phyloP scores from a whole-genome alignment of 2,113 vertebrate species.

The Cyprinodon brontotheroides region DNA sequence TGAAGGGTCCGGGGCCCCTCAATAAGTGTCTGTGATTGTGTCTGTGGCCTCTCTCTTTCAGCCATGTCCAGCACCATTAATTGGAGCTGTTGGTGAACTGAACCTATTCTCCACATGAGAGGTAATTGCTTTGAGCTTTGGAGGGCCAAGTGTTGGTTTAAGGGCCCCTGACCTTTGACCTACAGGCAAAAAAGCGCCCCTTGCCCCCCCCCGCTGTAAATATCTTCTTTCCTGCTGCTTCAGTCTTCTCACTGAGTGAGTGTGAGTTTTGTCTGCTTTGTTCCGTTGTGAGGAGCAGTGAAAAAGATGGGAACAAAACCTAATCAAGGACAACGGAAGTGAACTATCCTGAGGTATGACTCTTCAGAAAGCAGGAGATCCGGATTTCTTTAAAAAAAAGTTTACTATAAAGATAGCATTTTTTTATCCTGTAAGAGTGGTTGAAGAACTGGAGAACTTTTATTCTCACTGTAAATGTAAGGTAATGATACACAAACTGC shows the following conservation, averaged over 20 bases:
- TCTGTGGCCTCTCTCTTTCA: conserved; percentile 56
- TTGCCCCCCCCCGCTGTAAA: conserved; percentile 30
- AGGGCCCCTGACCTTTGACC: conserved; percentile 74
- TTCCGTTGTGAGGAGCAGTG: conserved; percentile 6
- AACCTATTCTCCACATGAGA: conserved; percentile 42
- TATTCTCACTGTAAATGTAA: not conserved
- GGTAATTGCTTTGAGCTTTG: conserved; percentile 78
- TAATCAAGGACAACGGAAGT: not conserved
- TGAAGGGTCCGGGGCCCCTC: conserved; percentile 56
- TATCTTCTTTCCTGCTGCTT: conserved; percentile 36
- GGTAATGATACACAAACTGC: not conserved
- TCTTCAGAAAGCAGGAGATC: not conserved
- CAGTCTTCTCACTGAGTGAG: conserved; percentile 49
- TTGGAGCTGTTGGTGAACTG: conserved; percentile 73
- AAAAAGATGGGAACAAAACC: conserved; percentile 9
- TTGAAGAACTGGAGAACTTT: not conserved
- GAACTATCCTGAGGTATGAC: conserved; percentile 15
- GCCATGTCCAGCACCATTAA: conserved; percentile 65
- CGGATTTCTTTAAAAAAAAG: not conserved
- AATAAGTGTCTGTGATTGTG: conserved; percentile 61
- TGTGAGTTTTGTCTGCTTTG: conserved; percentile 39
- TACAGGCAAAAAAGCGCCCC: conserved; percentile 55
- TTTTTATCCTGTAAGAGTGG: not conserved
- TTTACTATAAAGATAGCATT: not conserved
- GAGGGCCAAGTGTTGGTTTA: conserved; percentile 75